Percentiles rank a stretch among this genome's conserved stretches.
These are phyloP conservation scores for Junonia oenone DNA, from an alignment of 2,888 invertebrate species.

Conservation along the genomic window DNA sequence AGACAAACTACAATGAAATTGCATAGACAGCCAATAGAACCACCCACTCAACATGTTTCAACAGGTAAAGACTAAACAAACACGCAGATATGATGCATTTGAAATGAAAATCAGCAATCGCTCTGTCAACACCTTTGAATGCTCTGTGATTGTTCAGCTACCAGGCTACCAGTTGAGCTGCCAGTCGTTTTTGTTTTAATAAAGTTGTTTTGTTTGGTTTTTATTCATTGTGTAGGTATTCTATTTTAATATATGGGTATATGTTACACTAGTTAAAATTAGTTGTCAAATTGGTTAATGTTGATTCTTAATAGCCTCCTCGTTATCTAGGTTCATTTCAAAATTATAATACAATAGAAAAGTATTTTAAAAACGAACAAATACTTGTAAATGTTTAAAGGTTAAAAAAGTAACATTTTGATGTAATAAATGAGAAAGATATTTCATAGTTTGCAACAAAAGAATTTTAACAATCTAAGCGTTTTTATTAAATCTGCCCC, in stretches of 20 bases:
- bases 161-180: background rate
- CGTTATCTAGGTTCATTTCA: too few species aligned
- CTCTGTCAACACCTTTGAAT: background rate
- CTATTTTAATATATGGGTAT: too few species aligned
- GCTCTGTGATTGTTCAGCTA: background rate
- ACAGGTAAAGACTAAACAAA: conserved; percentile 29
- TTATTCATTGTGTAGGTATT: too few species aligned
- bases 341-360: too few species aligned
- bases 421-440: background rate
- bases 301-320: too few species aligned
- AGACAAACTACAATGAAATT: conserved; percentile 19
- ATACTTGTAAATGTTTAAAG: too few species aligned
- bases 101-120: conserved; percentile 18
- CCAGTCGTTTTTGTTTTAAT: background rate
- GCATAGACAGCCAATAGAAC: conserved; percentile 11
- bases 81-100: conserved; percentile 22
- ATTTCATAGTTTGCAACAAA: background rate
- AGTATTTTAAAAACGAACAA: too few species aligned
- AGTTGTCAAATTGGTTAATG: too few species aligned
- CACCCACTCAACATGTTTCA: conserved; percentile 22
- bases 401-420: too few species aligned
- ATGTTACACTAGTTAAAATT: too few species aligned
- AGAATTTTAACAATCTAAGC: background rate
- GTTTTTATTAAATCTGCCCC: background rate
- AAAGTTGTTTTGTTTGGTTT: too few species aligned